Base-by-base conservation (phyloP, 2,888 invertebrate species). In the Heteropelma amictum region DNA sequence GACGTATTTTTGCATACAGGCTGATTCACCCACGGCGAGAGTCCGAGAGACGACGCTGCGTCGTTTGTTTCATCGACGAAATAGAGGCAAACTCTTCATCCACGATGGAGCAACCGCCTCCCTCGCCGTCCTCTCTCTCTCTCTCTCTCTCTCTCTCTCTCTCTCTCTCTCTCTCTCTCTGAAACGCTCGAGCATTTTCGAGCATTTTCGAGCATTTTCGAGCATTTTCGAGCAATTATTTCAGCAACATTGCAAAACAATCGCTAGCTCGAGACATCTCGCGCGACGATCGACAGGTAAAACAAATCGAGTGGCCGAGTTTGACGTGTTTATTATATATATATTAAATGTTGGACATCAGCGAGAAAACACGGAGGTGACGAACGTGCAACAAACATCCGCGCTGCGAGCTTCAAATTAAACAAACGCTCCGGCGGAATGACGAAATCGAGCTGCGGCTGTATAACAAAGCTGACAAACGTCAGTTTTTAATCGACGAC, bases 201-300 rank as follows among this genome's bases (percentile, higher is more conserved):
- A 84, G 80, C 83, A 80, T 86, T 88, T 86, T 84, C 84, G 82
- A 83, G 30, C 47, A 61, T 33, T 81, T 76, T 79, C 75, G 80
- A 84, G 80, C 83, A 80, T 86, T 88, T 86, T 84, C 84, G 82
- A 83, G 85, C 84, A 85, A 86, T 88, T 85, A 87, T 88, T 88
- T 86, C 85, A 83, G 83, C 83, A 84, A 85, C 85, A 85, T 88
- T 87, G 86, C 87, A 84, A 88, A 88, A 87, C 87, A 87, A 88
- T 87, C 84, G 80, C 78, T 72, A 75, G 60, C 64, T 47, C 68
- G 58, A 51, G 64, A 63, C 58, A 23, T 19, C 17, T 8, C 40
- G 12, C 3, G 6, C 67, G 71, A 65, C 65, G 49, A 63, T 61
- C 49, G 58, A 65, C 45, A 74, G 64, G 69, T 56, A 64, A 74